Percentiles rank a stretch among this genome's conserved stretches.
phyloP scores from a whole-genome alignment of 2,113 vertebrate species.

The Bombycilla garrulus region DNA sequence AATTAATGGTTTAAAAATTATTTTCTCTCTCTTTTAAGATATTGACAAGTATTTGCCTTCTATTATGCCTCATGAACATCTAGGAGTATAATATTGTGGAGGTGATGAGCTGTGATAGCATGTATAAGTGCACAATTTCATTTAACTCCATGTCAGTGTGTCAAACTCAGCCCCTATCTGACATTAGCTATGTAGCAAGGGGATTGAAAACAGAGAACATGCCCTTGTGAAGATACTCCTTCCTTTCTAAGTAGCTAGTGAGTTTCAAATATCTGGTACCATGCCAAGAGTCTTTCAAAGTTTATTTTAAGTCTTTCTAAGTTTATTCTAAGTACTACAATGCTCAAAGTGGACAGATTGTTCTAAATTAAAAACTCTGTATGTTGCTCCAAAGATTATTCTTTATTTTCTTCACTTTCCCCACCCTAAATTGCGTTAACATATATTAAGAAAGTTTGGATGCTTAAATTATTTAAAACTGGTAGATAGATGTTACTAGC shows the following conservation, averaged over 20 bases:
- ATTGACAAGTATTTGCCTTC: neutral
- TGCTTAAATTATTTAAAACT: neutral
- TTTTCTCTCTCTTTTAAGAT: neutral
- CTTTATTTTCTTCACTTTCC: neutral
- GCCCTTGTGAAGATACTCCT: neutral
- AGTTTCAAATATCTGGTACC: neutral
- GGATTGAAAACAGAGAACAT: neutral
- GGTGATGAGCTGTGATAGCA: neutral
- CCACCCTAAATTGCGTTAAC: rapidly evolving
- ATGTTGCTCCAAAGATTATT: neutral
- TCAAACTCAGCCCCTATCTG: neutral
- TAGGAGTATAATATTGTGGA: neutral
- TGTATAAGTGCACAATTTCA: neutral
- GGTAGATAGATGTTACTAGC: neutral
- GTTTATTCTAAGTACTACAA: neutral
- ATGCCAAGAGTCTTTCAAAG: neutral
- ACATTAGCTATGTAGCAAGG: neutral
- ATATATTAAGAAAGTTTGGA: neutral
- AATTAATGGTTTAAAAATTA: neutral
- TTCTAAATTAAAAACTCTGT: neutral
- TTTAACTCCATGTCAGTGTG: neutral
- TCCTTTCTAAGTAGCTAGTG: neutral
- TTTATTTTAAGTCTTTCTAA: neutral
- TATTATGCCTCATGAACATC: neutral
- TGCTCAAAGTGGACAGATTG: neutral